A percentile compares a stretch with the other conserved stretches of the same genome.
Evolutionary conservation across 2,113 vertebrate species (phyloP).

Genomic region (Caranx melampygus): DNA sequence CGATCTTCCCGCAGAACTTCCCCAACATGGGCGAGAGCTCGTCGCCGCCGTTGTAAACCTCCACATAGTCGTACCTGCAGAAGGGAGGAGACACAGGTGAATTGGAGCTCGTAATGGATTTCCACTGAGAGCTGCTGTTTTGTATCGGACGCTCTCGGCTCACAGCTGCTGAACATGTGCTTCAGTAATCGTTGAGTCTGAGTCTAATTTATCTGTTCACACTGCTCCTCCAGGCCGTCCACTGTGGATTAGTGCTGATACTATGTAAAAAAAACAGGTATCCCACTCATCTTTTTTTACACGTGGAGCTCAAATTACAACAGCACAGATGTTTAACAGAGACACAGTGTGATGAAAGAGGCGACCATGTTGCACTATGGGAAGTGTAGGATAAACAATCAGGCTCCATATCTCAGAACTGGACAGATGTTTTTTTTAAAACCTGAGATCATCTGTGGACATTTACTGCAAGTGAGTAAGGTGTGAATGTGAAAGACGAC

Average conservation of each 20-base stretch:
- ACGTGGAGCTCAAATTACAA: neutral
- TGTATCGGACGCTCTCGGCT: neutral
- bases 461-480: too few species aligned
- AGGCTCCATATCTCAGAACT: too few species aligned
- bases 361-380: neutral
- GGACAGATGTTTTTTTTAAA: neutral
- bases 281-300: constrained; percentile 2
- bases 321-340: neutral
- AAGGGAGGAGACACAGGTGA: neutral
- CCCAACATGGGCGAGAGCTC: constrained; percentile 87
- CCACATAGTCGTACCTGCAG: constrained; percentile 96
- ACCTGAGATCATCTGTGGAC: too few species aligned
- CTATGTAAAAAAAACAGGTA: neutral
- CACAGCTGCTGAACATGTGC: constrained; percentile 31
- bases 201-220: neutral
- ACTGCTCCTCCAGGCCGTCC: neutral
- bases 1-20: constrained; percentile 98
- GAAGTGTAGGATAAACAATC: neutral
- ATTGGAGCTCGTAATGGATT: neutral
- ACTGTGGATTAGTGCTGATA: neutral
- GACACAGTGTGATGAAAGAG: neutral
- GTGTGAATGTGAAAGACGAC: neutral
- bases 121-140: neutral
- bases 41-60: constrained; percentile 93
- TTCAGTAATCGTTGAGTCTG: neutral